Percentiles rank a stretch among this genome's conserved stretches.
phyloP scores from a whole-genome alignment of 2,113 vertebrate genomes.

The Eidolon helvum region DNA sequence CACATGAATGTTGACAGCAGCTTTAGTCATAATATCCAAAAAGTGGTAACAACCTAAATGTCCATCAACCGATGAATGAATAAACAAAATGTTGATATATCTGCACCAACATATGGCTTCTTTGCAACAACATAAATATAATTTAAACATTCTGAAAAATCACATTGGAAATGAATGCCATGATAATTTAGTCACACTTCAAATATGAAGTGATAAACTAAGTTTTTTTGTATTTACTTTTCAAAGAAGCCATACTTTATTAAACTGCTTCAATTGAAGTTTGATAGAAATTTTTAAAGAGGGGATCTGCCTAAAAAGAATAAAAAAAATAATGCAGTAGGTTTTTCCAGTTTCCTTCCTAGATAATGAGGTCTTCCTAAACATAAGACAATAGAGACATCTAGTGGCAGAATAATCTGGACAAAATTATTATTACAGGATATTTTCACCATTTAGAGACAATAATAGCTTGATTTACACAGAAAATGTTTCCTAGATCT shows the following conservation, averaged over 20 bases:
- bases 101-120: neutral
- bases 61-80: neutral
- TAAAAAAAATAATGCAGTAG: no score
- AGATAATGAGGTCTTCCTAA: neutral
- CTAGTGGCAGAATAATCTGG: constrained; percentile 47
- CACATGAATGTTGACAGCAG: neutral
- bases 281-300: neutral
- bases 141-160: neutral
- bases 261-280: neutral
- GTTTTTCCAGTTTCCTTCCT: neutral
- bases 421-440: neutral
- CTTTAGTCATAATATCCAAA: neutral
- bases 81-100: neutral
- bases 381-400: constrained; percentile 60
- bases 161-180: neutral
- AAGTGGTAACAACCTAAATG: neutral
- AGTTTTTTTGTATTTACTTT: neutral
- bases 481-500: neutral
- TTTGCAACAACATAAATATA: neutral
- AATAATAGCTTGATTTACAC: neutral
- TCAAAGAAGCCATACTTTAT: neutral
- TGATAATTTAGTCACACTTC: neutral
- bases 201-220: neutral
- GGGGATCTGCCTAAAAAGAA: neutral
- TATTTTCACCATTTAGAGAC: neutral